phyloP scores from a whole-genome alignment of 2,797 vertebrate genomes.

The Anabacerthia variegaticeps region DNA sequence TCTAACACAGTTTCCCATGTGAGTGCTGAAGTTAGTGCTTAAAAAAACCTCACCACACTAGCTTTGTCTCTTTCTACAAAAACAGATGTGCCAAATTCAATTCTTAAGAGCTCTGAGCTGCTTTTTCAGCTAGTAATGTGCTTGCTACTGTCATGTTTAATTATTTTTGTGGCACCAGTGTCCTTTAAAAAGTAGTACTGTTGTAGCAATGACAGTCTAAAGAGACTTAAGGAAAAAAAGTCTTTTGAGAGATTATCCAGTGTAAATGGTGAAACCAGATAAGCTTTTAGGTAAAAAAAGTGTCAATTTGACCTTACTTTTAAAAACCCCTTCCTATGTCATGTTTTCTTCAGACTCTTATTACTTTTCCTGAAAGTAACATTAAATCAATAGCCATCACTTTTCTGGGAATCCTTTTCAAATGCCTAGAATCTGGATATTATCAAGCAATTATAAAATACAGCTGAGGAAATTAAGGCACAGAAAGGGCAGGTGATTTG shows the following conservation, averaged over 20 bases:
- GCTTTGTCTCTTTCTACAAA: background rate
- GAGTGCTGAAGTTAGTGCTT: background rate
- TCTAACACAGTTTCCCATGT: background rate
- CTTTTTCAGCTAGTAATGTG: background rate
- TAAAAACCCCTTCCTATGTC: background rate
- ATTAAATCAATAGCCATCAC: background rate
- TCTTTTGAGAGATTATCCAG: background rate
- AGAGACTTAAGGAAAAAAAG: background rate
- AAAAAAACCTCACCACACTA: background rate
- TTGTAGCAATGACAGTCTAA: background rate
- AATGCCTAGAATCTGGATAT: background rate
- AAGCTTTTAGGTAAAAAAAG: background rate
- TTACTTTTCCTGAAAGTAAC: background rate
- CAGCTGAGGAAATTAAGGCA: background rate
- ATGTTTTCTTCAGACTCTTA: background rate
- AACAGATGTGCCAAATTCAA: background rate
- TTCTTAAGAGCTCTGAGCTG: background rate
- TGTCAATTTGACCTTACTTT: background rate
- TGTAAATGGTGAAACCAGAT: background rate
- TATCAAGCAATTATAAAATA: background rate
- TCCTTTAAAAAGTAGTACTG: background rate
- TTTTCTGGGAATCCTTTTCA: slow-evolving; percentile 7
- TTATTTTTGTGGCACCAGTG: background rate
- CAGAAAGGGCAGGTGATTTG: slow-evolving; percentile 6
- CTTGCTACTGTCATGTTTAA: background rate